phyloP scores from a whole-genome alignment of 2,113 vertebrate genomes.

The Xiphias gladius region DNA sequence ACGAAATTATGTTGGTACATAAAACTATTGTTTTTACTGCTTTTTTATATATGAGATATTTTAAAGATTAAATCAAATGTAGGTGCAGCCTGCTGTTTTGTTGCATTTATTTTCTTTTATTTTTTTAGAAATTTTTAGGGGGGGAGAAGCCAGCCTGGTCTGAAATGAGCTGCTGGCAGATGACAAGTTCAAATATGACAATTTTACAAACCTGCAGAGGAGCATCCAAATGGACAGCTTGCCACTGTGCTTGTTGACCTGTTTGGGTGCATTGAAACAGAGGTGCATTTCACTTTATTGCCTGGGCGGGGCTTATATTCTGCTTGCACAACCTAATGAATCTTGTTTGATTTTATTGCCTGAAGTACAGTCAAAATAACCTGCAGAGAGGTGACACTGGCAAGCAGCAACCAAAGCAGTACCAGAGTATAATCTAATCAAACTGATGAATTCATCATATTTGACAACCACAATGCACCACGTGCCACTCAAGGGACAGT shows the following conservation, averaged over 20 bases:
- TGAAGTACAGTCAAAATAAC: constrained; percentile 48
- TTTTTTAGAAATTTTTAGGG: not conserved
- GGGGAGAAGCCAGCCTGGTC: not conserved
- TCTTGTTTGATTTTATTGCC: constrained; percentile 47
- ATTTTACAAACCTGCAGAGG: not conserved
- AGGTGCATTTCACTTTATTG: not conserved
- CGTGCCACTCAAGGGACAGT: constrained; percentile 38
- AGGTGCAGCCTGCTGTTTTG: not conserved
- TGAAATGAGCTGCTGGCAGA: not conserved
- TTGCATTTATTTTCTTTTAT: not conserved
- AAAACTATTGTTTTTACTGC: too few species aligned
- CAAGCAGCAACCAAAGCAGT: constrained; percentile 33
- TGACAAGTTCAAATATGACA: constrained; percentile 3
- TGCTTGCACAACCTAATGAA: constrained; percentile 40
- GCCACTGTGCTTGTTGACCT: constrained; percentile 14
- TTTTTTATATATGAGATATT: too few species aligned
- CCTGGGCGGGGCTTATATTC: constrained; percentile 15
- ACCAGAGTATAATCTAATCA: constrained; percentile 45
- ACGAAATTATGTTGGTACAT: too few species aligned
- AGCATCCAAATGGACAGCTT: constrained; percentile 2
- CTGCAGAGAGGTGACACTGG: constrained; percentile 33
- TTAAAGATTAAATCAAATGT: not conserved
- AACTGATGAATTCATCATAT: constrained; percentile 49
- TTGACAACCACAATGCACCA: constrained; percentile 38
- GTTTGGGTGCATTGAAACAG: constrained; percentile 21